phyloP scores from a whole-genome alignment of 1,140 invertebrate genomes.

The Aradophagus sp. region DNA sequence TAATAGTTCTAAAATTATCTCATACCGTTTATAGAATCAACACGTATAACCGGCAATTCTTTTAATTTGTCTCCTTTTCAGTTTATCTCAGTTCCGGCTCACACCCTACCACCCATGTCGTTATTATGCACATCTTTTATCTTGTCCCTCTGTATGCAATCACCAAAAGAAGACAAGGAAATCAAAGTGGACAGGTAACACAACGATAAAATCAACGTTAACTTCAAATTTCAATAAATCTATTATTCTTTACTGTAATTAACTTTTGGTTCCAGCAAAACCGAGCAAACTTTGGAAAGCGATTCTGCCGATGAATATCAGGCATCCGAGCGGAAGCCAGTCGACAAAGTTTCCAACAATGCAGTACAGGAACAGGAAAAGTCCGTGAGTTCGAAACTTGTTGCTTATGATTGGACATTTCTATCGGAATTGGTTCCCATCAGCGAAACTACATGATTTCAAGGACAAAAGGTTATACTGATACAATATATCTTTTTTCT shows the following conservation, averaged over 20 bases:
- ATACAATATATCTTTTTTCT: no score
- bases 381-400: conserved; percentile 39
- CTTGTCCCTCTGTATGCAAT: conserved; percentile 67
- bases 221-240: no score
- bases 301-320: conserved; percentile 42
- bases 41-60: background rate
- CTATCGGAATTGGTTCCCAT: conserved; percentile 60
- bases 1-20: conserved; percentile 23
- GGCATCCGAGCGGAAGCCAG: conserved; percentile 7
- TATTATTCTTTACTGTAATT: no score
- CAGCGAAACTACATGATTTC: conserved; percentile 27
- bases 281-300: conserved; percentile 20
- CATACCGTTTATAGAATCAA: background rate
- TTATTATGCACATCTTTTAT: conserved; percentile 73
- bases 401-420: conserved; percentile 65
- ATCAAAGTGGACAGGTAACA: conserved; percentile 6
- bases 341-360: conserved; percentile 30
- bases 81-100: conserved; percentile 75
- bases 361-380: conserved; percentile 39
- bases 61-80: conserved; percentile 59
- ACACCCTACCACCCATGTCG: conserved; percentile 76
- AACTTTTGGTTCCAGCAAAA: conserved; percentile 53
- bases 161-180: conserved; percentile 25
- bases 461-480: background rate
- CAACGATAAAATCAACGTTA: no score